These are phyloP conservation scores for Druon quercuslanigerum DNA, from an alignment of 1,140 invertebrate genomes.

Conservation along the genomic window DNA sequence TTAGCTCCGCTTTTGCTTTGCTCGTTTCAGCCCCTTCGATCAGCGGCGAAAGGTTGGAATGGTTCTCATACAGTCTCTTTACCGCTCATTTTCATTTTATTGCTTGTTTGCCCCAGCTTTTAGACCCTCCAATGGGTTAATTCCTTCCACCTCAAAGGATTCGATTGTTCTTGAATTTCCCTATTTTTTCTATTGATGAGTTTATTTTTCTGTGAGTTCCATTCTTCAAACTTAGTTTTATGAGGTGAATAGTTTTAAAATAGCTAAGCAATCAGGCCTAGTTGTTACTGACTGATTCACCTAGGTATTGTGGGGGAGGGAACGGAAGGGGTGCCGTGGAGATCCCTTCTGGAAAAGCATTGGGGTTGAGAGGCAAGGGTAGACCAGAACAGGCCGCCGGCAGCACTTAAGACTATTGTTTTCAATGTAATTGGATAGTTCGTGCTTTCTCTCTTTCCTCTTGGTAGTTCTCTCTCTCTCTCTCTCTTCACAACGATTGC, in stretches of 20 bases:
- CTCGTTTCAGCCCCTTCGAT: constrained; percentile 53
- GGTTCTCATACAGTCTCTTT: constrained; percentile 76
- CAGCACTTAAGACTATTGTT: constrained; percentile 77
- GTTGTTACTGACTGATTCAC: constrained; percentile 10
- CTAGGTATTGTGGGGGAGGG: constrained; percentile 26
- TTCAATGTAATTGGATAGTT: constrained; percentile 78
- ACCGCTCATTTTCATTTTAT: constrained; percentile 76
- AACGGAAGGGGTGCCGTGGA: constrained; percentile 41
- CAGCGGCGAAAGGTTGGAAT: constrained; percentile 58
- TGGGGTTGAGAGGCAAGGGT: constrained; percentile 41
- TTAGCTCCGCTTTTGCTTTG: constrained; percentile 62
- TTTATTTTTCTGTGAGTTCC: neutral
- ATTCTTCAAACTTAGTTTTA: neutral
- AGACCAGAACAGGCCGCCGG: constrained; percentile 58
- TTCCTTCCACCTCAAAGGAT: constrained; percentile 47
- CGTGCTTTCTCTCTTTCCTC: constrained; percentile 60
- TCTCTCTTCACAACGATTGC: constrained; percentile 38
- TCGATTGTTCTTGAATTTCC: constrained; percentile 20
- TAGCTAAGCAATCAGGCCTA: neutral
- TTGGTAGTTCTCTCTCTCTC: constrained; percentile 48
- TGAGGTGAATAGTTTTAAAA: too few relatives aligned
- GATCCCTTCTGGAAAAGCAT: constrained; percentile 43
- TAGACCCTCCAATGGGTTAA: constrained; percentile 65
- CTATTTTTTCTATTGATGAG: neutral
- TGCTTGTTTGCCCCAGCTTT: constrained; percentile 69